Percentiles rank a stretch among this genome's conserved stretches.
Conservation (phyloP, 2,888 invertebrate genomes). For the Watsonalla binaria region DNA sequence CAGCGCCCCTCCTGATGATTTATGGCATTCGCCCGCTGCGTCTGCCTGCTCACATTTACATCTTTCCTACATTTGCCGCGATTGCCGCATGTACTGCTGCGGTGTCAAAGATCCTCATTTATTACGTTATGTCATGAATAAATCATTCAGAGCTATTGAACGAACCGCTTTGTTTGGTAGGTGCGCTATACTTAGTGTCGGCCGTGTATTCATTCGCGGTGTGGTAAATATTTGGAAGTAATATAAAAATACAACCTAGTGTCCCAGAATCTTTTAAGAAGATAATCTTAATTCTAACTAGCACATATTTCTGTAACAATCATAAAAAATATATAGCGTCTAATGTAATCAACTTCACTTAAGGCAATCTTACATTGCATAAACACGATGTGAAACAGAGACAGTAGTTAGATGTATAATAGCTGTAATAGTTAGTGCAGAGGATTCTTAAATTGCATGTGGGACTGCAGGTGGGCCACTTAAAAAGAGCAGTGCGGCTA, state of each 20-base stretch:
- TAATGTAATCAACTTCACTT: too few relatives aligned
- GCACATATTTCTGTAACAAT: too few relatives aligned
- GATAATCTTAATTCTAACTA: too few relatives aligned
- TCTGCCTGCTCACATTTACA: slow-evolving; percentile 47
- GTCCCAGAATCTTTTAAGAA: too few relatives aligned
- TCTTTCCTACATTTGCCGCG: slow-evolving; percentile 51
- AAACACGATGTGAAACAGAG: too few relatives aligned
- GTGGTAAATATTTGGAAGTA: too few relatives aligned
- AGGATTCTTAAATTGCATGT: slow-evolving; percentile 71
- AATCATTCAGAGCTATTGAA: not conserved
- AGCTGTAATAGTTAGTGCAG: slow-evolving; percentile 57
- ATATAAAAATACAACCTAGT: too few relatives aligned
- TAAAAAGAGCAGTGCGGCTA: slow-evolving; percentile 77
- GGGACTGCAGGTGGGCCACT: slow-evolving; percentile 67
- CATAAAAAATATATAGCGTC: too few relatives aligned
- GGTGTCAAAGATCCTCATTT: slow-evolving; percentile 21
- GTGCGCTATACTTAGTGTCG: slow-evolving; percentile 1
- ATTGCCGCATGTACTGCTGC: slow-evolving; percentile 22
- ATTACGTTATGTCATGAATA: slow-evolving; percentile 14
- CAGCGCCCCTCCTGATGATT: slow-evolving; percentile 70
- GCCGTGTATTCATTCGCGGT: too few relatives aligned
- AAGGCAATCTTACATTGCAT: too few relatives aligned
- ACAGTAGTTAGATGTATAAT: slow-evolving; percentile 24
- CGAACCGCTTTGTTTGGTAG: not conserved
- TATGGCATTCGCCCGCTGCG: slow-evolving; percentile 36